phyloP scores from a whole-genome alignment of 2,888 invertebrate genomes.

The Prosopocoilus inquinatus region DNA sequence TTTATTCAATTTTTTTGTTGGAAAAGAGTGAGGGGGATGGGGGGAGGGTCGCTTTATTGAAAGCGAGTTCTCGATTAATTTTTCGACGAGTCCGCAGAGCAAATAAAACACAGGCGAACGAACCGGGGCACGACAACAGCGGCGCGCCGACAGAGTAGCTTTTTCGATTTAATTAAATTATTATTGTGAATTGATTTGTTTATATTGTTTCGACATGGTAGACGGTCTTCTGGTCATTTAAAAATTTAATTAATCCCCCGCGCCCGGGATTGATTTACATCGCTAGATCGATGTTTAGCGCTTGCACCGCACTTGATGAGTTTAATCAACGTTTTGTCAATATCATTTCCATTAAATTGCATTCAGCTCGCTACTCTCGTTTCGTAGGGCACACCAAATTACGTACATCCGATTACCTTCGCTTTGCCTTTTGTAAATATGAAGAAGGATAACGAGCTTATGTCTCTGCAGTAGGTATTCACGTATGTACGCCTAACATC shows the following conservation, averaged over 20 bases:
- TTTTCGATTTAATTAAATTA: conserved; percentile 34
- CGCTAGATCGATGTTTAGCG: conserved; percentile 18
- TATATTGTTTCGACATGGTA: conserved; percentile 30
- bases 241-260: conserved; percentile 29
- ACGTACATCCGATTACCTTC: not conserved
- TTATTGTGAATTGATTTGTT: conserved; percentile 33
- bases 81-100: conserved; percentile 8
- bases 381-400: conserved; percentile 11
- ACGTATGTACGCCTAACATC: not conserved
- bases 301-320: conserved; percentile 26
- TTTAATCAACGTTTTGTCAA: conserved; percentile 29
- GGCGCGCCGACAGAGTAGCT: conserved; percentile 21
- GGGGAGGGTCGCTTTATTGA: no score
- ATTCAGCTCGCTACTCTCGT: conserved; percentile 7
- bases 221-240: conserved; percentile 30
- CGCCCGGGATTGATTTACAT: conserved; percentile 21
- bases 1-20: conserved; percentile 1
- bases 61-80: conserved; percentile 13
- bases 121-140: not conserved
- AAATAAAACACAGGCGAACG: conserved; percentile 1
- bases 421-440: not conserved
- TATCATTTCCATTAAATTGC: conserved; percentile 25
- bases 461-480: not conserved
- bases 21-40: no score
- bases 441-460: not conserved